These are phyloP conservation scores for Chitala chitala DNA, from an alignment of 2,113 vertebrate species.

Conservation along the genomic window DNA sequence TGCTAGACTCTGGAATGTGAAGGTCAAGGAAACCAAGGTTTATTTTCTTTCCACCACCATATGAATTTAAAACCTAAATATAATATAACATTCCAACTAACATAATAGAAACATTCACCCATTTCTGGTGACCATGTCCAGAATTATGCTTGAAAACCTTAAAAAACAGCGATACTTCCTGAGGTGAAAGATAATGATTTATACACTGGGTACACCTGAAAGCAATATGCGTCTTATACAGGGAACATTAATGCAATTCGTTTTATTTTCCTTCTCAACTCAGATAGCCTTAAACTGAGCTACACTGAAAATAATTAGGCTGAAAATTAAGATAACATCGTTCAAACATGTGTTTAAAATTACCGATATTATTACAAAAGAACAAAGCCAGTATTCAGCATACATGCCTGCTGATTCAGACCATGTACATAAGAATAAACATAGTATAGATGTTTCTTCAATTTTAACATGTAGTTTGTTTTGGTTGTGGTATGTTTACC, in stretches of 20 bases:
- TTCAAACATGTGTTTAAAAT: slow-evolving; percentile 1
- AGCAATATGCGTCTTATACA: not conserved
- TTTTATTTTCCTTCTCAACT: slow-evolving; percentile 3
- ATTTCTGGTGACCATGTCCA: not conserved
- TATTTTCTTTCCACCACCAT: not conserved
- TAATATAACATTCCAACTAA: not conserved
- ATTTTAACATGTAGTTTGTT: no score
- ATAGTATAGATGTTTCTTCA: not conserved
- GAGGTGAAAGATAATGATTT: not conserved
- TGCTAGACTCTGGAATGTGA: not conserved
- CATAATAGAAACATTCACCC: not conserved
- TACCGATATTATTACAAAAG: slow-evolving; percentile 8
- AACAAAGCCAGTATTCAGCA: not conserved
- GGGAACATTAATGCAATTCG: not conserved
- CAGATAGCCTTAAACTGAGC: not conserved
- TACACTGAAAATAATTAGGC: not conserved
- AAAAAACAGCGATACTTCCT: not conserved
- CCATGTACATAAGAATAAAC: not conserved
- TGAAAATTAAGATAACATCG: slow-evolving; percentile 6
- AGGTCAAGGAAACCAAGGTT: not conserved
- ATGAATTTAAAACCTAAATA: not conserved
- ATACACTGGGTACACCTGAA: not conserved
- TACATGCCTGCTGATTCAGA: not conserved
- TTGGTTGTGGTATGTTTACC: no score
- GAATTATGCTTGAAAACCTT: not conserved